Evolutionary conservation across 2,113 vertebrate species (phyloP), one percentile per base, ranked within the genome.

Genomic region (Falcunculus frontatus): DNA sequence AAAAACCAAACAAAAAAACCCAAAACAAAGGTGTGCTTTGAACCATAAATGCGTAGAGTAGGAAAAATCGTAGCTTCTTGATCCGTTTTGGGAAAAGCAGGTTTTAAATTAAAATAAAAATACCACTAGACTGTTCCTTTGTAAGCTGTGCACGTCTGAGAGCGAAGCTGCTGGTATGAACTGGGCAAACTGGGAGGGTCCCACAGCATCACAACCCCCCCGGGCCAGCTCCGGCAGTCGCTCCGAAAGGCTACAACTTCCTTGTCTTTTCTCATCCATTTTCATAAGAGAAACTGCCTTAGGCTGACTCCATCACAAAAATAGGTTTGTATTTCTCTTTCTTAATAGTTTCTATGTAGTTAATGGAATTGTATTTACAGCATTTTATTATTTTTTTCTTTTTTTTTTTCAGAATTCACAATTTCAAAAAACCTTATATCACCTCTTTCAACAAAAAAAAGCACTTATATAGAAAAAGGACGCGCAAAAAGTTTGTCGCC

Each of bases 281-380:
- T 98, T 96, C 98, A 95, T 95, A 98, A 98, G 98, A 98, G 94
- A 97, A 97, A 98, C 98, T 97, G 98, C 98, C 98, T 98, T 98
- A 96, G 98, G 98, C 98, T 98, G 95, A 97, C 98, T 98, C 98
- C 98, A 96, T 98, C 99, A 99, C 98, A 99, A 99, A 99, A 99
- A 99, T 99, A 99, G 98, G 98, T 98, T 98, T 98, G 98, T 98
- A 98, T 98, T 98, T 97, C 95, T 97, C 91, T 98, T 98, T 98
- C 97, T 98, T 98, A 98, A 98, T 98, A 98, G 98, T 97, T 99
- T 99, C 98, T 99, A 99, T 98, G 98, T 98, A 99, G 98, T 99
- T 99, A 99, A 99, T 99, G 99, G 99, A 99, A 99, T 99, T 97
- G 98, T 99, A 99, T 99, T 99, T 99, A 99, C 99, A 99, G 98